Evolutionary conservation across 2,888 invertebrate species (phyloP).

Genomic region (Imbricaverruca yamaguchii): DNA sequence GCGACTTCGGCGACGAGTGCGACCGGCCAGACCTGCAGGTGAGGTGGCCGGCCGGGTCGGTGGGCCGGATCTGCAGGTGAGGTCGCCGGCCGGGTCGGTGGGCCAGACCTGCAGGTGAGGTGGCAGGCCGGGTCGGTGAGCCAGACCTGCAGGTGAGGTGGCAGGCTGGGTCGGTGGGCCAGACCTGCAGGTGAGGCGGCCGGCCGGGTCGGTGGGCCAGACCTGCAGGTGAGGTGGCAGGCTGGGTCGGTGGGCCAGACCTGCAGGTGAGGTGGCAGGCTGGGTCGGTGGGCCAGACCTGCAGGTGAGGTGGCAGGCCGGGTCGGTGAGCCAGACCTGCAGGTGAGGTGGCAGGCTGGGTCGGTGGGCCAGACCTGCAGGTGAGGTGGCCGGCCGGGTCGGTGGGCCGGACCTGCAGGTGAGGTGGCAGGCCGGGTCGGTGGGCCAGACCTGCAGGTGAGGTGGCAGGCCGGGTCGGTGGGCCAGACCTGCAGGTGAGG

Average conservation of each 20-base stretch:
- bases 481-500: too few species aligned
- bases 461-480: too few species aligned
- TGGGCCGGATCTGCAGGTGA: conserved; percentile 50
- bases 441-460: too few species aligned
- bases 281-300: conserved; percentile 37
- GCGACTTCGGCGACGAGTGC: conserved; percentile 86
- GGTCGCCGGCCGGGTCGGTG: too few species aligned
- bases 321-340: too few species aligned
- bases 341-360: too few species aligned
- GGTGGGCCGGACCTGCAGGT: too few species aligned
- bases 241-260: conserved; percentile 47
- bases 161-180: too few species aligned
- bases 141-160: conserved; percentile 38
- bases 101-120: too few species aligned
- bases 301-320: not conserved
- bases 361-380: conserved; percentile 20
- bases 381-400: not conserved
- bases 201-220: conserved; percentile 46
- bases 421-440: too few species aligned
- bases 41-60: not conserved
- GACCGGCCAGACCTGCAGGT: conserved; percentile 48
- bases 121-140: too few species aligned
- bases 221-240: conserved; percentile 40
- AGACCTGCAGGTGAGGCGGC: conserved; percentile 38
- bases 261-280: too few species aligned